phyloP scores from a whole-genome alignment of 2,113 vertebrate genomes.

The Bufo bufo region DNA sequence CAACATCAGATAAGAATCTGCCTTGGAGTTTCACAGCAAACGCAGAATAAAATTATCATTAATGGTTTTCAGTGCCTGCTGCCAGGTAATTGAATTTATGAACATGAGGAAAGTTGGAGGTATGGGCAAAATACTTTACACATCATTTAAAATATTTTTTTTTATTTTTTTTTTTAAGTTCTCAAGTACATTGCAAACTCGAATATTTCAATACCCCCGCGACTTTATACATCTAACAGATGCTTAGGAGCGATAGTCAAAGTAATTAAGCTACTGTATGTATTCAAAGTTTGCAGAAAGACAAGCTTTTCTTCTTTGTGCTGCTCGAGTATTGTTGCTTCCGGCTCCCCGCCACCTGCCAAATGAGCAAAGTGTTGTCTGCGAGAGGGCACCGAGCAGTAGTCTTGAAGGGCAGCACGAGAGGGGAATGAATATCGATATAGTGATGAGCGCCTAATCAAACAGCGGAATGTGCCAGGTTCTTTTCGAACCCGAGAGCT shows the following conservation, averaged over 20 bases:
- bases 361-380: not conserved
- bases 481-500: not conserved
- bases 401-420: not conserved
- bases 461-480: not conserved
- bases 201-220: conserved; percentile 14
- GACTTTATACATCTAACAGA: conserved; percentile 11
- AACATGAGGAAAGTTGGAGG: conserved; percentile 31
- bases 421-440: not conserved
- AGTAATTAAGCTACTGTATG: conserved; percentile 41
- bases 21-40: conserved; percentile 68
- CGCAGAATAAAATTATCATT: conserved; percentile 68
- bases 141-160: not conserved
- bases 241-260: conserved; percentile 15
- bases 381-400: not conserved
- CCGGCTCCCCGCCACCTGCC: not conserved
- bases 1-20: conserved; percentile 68
- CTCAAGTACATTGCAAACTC: conserved; percentile 24
- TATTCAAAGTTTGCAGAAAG: conserved; percentile 4
- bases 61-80: conserved; percentile 68
- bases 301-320: not conserved
- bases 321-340: not conserved
- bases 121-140: not conserved
- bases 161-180: not conserved
- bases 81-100: conserved; percentile 74
- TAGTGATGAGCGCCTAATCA: not conserved